Conservation (phyloP, 37 sponge, comb jelly and placozoan genomes). For the Oscarella lobularis region DNA sequence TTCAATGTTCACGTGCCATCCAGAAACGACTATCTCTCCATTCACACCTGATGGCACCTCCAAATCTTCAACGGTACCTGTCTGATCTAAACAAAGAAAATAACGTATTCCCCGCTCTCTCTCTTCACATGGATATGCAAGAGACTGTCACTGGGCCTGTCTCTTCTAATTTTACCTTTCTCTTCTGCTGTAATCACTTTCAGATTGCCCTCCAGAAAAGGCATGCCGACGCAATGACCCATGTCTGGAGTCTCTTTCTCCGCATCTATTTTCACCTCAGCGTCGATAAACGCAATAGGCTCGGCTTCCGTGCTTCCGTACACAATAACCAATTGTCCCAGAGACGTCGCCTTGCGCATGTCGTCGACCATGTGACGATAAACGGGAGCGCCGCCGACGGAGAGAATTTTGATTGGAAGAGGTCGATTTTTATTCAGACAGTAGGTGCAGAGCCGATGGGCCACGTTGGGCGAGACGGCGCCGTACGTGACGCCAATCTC, state of each 20-base stretch:
- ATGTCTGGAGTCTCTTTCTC: slow-evolving; percentile 10
- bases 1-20: slow-evolving; percentile 80
- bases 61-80: slow-evolving; percentile 10
- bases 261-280: slow-evolving; percentile 28
- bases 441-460: slow-evolving; percentile 24
- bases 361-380: slow-evolving; percentile 24
- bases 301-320: slow-evolving; percentile 82
- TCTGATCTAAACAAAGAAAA: not conserved
- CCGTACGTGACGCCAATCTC: slow-evolving; percentile 21
- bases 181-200: slow-evolving; percentile 29
- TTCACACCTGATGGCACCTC: slow-evolving; percentile 24
- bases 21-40: slow-evolving; percentile 61
- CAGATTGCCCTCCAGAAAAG: slow-evolving; percentile 42
- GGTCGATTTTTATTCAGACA: slow-evolving; percentile 19
- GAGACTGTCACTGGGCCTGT: too few species aligned
- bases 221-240: slow-evolving; percentile 63
- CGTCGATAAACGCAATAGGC: slow-evolving; percentile 44
- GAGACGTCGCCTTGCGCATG: slow-evolving; percentile 15
- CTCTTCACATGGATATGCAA: not conserved
- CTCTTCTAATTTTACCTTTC: too few species aligned
- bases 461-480: slow-evolving; percentile 50
- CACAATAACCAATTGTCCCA: slow-evolving; percentile 13
- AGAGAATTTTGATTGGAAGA: slow-evolving; percentile 25
- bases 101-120: too few species aligned
- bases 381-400: slow-evolving; percentile 57